Evolutionary conservation across 1,140 invertebrate species (phyloP), one percentile per base, ranked within the genome.

Genomic region (Drosophila willistoni): DNA sequence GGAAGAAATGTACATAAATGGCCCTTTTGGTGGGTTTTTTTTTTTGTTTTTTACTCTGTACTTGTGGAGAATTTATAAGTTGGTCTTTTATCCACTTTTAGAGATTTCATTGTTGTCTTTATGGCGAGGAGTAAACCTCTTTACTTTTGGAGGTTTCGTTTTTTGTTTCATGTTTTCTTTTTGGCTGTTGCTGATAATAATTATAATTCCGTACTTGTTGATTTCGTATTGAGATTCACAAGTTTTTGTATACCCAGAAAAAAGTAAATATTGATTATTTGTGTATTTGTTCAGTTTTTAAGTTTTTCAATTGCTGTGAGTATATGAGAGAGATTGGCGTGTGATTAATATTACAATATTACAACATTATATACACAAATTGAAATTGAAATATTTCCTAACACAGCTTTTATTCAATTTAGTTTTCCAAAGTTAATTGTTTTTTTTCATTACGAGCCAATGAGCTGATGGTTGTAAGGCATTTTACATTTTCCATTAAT

Each of bases 1-100:
- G 6, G 34, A 57, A 57, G 29, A 57, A 57, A 57, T 57, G 55
- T 57, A 57, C 10, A 29, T 29, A 29, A 29, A 29, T 5, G 29
- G 29, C 29, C 6, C 29, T 25, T 47, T 17, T 19, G 17, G 2
- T 33, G 7, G 2, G 9, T 33, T 34, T n/a, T 7, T 33, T 57
- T 57, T 57, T 33, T 5, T 17, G 14, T 22, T 19, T n/a, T 51
- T n/a, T n/a, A n/a, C n/a, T n/a, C 0, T 19, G 2, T 51, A 51
- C 44, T 19, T 51, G 17, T 19, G 17, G 44, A n/a, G 44, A 51
- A 51, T 51, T 51, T 22, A 10, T 51, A 51, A 51, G 17, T 22
- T 51, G 17, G 44, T 51, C 44, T 51, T 51, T 19, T 12, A 51
- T 2, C 7, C 4, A 51, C 9, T 51, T 22, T 51, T 19, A 47